phyloP scores from a whole-genome alignment of 2,888 invertebrate species.

The Lathronympha strigana region DNA sequence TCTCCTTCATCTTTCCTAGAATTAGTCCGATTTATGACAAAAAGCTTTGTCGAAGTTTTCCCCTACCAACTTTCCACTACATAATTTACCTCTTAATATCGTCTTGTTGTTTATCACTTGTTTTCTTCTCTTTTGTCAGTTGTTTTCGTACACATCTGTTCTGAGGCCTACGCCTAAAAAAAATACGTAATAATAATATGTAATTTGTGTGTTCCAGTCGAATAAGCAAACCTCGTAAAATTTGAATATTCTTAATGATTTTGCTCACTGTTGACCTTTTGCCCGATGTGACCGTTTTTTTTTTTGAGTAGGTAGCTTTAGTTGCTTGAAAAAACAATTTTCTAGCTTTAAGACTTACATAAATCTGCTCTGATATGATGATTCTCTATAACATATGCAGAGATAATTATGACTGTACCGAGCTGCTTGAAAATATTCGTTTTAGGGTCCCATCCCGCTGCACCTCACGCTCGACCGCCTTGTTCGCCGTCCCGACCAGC shows the following conservation, averaged over 20 bases:
- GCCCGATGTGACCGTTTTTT: too few species aligned
- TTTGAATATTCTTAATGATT: not conserved
- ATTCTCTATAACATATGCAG: too few species aligned
- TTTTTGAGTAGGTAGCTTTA: too few species aligned
- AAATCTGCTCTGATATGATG: too few species aligned
- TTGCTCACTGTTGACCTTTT: too few species aligned
- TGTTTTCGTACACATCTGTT: conserved; percentile 1
- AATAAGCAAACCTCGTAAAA: not conserved
- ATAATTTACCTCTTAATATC: not conserved
- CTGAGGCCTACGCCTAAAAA: not conserved
- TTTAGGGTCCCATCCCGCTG: too few species aligned
- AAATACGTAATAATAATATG: not conserved
- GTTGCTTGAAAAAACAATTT: too few species aligned
- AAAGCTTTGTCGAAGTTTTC: not conserved
- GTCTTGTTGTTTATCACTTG: not conserved
- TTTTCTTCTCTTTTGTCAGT: not conserved
- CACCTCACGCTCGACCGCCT: too few species aligned
- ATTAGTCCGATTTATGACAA: not conserved
- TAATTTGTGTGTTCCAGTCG: not conserved
- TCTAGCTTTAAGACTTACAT: too few species aligned
- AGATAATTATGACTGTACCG: too few species aligned
- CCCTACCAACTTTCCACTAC: conserved; percentile 1
- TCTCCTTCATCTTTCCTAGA: not conserved
- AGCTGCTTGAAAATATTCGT: too few species aligned
- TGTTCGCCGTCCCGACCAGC: too few species aligned